Evolutionary conservation across 2,888 invertebrate genomes (phyloP), one percentile per base, ranked within the genome.

Genomic region (Glaucopsyche alexis): DNA sequence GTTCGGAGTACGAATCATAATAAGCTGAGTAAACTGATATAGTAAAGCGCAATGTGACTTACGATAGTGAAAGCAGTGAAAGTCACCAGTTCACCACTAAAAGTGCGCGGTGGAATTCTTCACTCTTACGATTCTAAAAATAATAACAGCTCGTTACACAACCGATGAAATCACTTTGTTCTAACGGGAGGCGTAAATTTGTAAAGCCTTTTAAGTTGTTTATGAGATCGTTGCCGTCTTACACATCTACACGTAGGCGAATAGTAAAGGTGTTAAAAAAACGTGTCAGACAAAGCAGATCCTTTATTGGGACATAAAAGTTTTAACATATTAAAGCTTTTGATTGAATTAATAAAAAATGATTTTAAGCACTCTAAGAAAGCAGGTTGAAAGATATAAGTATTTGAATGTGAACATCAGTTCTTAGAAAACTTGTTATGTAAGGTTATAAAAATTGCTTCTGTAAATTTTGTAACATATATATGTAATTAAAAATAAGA

Each of bases 31-130:
- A 82, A 81, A 83, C 81, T 78, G 79, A 82, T 83, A 79, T 82
- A 79, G 80, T 85, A 85, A 85, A 81, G 84, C 84, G 82, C 85
- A 81, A 77, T 84, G 84, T 84, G 84, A 82, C 81, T 83, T 82
- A 82, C 79, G 84, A 85, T 82, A 87, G 91, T 88, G 92, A 92
- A 92, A 92, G 90, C 88, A 89, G 92, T 88, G 92, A 92, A 92
- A 92, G 91, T 89, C 79, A 83, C 84, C 80, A 80, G 72, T 73
- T 89, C 79, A 83, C 84, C 80, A 80, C 73, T 73, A 66, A 55
- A 72, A 76, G 72, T 75, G 74, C 69, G 74, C 77, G 79, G 79
- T 76, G 80, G 77, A 81, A 80, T 81, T 84, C 81, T 83, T 83
- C 82, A 82, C 85, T 82, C 84, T 81, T 84, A 82, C 72, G 74